Percentiles rank a stretch among this genome's conserved stretches.
Conservation (phyloP, 2,113 vertebrate genomes). For the Perca fluviatilis region DNA sequence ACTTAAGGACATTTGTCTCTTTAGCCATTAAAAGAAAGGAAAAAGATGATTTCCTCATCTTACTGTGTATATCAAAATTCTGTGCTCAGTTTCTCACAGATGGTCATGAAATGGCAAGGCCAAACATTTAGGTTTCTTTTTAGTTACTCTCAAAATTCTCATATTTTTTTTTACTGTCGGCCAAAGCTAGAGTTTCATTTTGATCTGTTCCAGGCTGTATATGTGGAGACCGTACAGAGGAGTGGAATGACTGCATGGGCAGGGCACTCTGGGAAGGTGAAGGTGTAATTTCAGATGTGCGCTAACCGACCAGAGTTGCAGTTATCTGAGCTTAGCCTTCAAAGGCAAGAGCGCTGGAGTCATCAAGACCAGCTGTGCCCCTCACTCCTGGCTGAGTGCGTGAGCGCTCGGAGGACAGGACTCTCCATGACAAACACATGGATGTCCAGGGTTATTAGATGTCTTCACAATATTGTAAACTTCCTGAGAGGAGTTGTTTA, state of each 20-base stretch:
- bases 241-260: constrained; percentile 24
- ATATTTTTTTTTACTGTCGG: constrained; percentile 6
- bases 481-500: constrained; percentile 14
- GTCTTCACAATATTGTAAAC: constrained; percentile 38
- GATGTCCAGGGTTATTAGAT: constrained; percentile 37
- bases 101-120: not conserved
- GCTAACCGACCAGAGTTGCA: constrained; percentile 61
- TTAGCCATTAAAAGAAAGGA: not conserved
- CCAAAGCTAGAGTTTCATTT: not conserved
- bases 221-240: constrained; percentile 24
- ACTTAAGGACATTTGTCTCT: not conserved
- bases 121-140: constrained; percentile 8
- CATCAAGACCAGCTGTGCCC: constrained; percentile 74
- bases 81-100: not conserved
- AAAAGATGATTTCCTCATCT: not conserved
- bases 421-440: constrained; percentile 46
- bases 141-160: constrained; percentile 21
- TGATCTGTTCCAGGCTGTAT: constrained; percentile 25
- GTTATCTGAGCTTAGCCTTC: constrained; percentile 76
- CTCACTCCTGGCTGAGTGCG: constrained; percentile 60
- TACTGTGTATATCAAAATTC: not conserved
- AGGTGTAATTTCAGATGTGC: constrained; percentile 81
- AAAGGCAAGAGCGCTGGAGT: constrained; percentile 58
- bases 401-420: constrained; percentile 30
- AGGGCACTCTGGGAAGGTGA: constrained; percentile 56